A percentile compares a stretch with the other conserved stretches of the same genome.
Evolutionary conservation across 2,113 vertebrate genomes (phyloP).

Genomic region (Pollimyrus isidori): DNA sequence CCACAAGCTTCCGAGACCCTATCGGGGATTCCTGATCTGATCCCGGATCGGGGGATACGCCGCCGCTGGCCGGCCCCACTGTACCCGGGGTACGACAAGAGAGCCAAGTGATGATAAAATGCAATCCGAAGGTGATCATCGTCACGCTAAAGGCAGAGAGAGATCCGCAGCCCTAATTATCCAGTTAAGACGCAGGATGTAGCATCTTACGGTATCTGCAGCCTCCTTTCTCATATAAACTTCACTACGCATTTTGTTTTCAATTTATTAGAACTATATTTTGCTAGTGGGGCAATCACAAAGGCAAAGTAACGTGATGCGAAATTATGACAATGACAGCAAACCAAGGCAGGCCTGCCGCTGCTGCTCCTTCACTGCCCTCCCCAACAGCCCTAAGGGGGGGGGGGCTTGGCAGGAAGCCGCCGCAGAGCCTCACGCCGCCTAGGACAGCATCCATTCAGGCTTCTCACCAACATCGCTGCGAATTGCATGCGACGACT

Average conservation of each 20-base stretch:
- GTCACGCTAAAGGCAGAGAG: background rate
- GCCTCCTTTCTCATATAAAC: background rate
- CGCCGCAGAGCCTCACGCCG: constrained; percentile 17
- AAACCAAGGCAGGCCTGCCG: background rate
- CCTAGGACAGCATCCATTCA: constrained; percentile 27
- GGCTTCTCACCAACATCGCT: constrained; percentile 30
- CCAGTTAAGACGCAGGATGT: background rate
- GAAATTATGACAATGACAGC: background rate
- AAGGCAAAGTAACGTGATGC: background rate
- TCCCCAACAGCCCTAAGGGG: background rate
- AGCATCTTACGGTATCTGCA: background rate
- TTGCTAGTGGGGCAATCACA: background rate
- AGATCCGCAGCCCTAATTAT: background rate
- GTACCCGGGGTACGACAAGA: background rate
- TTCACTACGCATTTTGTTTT: background rate
- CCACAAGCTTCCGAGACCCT: background rate
- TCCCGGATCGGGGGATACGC: background rate
- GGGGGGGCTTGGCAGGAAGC: constrained; percentile 34
- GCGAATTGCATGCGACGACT: constrained; percentile 24
- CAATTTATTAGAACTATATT: background rate
- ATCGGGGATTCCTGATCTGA: background rate
- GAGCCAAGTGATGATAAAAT: background rate
- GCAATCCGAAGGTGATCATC: background rate
- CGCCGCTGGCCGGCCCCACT: background rate
- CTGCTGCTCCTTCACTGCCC: background rate